These are phyloP conservation scores for Aphelenchoides avenae DNA, from an alignment of 1,140 invertebrate genomes.

Conservation along the genomic window DNA sequence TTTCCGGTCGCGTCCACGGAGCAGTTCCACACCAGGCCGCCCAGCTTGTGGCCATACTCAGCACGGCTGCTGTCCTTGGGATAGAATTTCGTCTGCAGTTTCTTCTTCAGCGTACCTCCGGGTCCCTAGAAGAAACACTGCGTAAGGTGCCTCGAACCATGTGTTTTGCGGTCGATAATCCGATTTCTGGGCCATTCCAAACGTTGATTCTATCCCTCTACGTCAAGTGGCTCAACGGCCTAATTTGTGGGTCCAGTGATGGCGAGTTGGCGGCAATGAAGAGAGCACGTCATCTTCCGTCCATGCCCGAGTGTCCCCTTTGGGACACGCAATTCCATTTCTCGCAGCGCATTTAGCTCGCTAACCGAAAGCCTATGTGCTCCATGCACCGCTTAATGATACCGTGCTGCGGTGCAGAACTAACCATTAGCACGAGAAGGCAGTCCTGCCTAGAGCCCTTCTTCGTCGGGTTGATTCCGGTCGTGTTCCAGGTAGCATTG, in stretches of 20 bases:
- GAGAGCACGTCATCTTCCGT: too few relatives aligned
- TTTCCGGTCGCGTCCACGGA: constrained; percentile 30
- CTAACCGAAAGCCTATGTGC: too few relatives aligned
- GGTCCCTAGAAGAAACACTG: constrained; percentile 23
- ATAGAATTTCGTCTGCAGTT: constrained; percentile 39
- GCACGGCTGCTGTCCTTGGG: constrained; percentile 24
- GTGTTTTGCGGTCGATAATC: background rate
- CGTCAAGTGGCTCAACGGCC: too few relatives aligned
- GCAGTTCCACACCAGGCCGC: constrained; percentile 25
- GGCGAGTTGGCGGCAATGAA: too few relatives aligned
- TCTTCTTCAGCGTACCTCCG: constrained; percentile 23
- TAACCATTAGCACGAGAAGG: constrained; percentile 28
- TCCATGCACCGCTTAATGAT: too few relatives aligned
- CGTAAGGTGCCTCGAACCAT: background rate
- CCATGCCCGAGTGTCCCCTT: too few relatives aligned
- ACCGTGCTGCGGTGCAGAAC: too few relatives aligned
- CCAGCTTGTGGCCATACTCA: constrained; percentile 33
- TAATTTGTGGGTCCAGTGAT: too few relatives aligned
- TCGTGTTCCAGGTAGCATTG: constrained; percentile 39
- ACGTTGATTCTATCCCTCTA: too few relatives aligned
- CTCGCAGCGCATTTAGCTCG: too few relatives aligned
- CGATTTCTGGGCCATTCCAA: background rate
- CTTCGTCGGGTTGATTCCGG: constrained; percentile 36
- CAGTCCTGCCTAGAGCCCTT: constrained; percentile 34
- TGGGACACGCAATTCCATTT: too few relatives aligned